These are phyloP conservation scores for Labeo rohita DNA, from an alignment of 2,113 vertebrate species.

Conservation along the genomic window DNA sequence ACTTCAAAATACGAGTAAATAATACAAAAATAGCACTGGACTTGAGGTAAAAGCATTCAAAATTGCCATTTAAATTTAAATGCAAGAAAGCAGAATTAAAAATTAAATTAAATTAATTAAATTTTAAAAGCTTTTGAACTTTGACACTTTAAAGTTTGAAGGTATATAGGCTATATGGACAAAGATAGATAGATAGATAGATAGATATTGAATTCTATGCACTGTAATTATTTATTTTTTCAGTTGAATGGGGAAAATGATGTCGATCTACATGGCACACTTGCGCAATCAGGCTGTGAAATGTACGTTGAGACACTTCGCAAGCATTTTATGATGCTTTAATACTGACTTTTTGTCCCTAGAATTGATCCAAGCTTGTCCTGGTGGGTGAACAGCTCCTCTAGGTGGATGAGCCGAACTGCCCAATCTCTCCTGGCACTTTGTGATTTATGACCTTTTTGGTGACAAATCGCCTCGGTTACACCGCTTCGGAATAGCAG, in stretches of 20 bases:
- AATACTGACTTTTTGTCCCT: constrained; percentile 1
- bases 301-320: no score
- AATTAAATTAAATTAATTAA: background rate
- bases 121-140: background rate
- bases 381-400: constrained; percentile 39
- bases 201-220: no score
- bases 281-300: background rate
- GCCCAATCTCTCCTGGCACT: constrained; percentile 55
- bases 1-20: background rate
- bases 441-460: constrained; percentile 72
- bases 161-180: background rate
- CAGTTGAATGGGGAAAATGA: no score
- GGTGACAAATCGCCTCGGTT: constrained; percentile 70
- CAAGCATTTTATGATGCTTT: constrained; percentile 20
- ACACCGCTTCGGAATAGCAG: constrained; percentile 51
- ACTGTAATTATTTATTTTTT: no score
- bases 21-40: background rate
- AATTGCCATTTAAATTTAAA: background rate
- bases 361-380: constrained; percentile 35
- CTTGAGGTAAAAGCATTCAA: background rate
- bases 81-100: background rate
- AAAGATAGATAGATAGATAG: background rate
- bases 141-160: background rate
- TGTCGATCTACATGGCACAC: no score
- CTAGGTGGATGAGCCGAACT: constrained; percentile 62